Conservation (phyloP, 2,113 vertebrate genomes). For the Tursiops truncatus region DNA sequence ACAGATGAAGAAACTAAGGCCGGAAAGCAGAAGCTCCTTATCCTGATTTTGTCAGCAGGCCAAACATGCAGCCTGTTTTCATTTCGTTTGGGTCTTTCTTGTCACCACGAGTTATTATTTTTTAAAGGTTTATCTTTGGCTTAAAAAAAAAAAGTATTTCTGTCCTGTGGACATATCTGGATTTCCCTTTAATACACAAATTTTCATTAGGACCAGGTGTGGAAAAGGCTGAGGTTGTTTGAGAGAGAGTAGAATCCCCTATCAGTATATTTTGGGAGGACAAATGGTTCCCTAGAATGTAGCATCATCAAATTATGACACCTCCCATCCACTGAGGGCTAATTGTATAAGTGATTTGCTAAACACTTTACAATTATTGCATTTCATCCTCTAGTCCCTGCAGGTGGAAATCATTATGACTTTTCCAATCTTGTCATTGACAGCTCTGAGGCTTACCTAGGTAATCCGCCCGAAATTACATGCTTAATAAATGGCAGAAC, state of each 20-base stretch:
- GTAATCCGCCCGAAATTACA: neutral
- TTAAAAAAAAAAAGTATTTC: neutral
- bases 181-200: neutral
- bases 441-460: neutral
- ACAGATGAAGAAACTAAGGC: neutral
- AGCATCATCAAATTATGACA: neutral
- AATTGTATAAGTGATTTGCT: accelerated
- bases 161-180: neutral
- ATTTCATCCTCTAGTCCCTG: neutral
- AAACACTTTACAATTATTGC: too few species aligned
- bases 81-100: neutral
- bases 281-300: neutral
- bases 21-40: neutral
- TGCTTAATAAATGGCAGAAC: neutral
- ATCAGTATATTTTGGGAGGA: neutral
- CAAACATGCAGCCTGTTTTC: neutral
- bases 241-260: neutral
- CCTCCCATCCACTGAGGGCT: neutral
- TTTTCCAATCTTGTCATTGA: neutral
- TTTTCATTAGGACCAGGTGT: neutral
- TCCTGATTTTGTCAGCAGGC: neutral
- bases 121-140: neutral
- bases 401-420: neutral
- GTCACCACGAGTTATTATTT: neutral
- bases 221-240: neutral